These are phyloP conservation scores for Pseudachorutes palmiensis DNA, from an alignment of 1,140 invertebrate genomes.

Conservation along the genomic window DNA sequence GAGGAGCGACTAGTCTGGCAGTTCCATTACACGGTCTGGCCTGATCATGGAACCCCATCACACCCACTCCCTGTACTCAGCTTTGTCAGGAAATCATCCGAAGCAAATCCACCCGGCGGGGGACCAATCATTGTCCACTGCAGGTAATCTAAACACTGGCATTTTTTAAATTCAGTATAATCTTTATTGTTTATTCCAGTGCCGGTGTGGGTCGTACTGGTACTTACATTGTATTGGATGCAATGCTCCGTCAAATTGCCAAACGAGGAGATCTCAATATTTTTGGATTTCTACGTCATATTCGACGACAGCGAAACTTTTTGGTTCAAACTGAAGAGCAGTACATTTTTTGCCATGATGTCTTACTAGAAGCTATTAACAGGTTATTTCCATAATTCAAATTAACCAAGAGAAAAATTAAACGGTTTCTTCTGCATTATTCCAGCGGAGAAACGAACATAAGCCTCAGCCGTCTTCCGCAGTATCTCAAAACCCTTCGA, in stretches of 20 bases:
- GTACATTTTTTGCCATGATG: slow-evolving; percentile 94
- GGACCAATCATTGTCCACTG: slow-evolving; percentile 94
- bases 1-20: slow-evolving; percentile 78
- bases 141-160: slow-evolving; percentile 55
- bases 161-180: background rate
- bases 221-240: slow-evolving; percentile 90
- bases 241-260: slow-evolving; percentile 87
- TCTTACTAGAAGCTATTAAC: slow-evolving; percentile 81
- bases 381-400: slow-evolving; percentile 26
- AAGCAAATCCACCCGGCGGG: slow-evolving; percentile 71
- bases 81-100: slow-evolving; percentile 83
- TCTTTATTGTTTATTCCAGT: slow-evolving; percentile 49
- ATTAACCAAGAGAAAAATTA: no score
- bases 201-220: slow-evolving; percentile 96
- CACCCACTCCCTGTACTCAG: slow-evolving; percentile 89
- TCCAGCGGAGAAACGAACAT: slow-evolving; percentile 77
- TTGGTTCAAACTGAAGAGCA: slow-evolving; percentile 85
- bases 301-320: slow-evolving; percentile 73
- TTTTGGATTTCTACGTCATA: slow-evolving; percentile 84
- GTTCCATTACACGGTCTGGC: slow-evolving; percentile 97
- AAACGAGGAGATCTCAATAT: slow-evolving; percentile 80
- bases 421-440: background rate
- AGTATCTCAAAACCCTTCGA: slow-evolving; percentile 56
- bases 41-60: slow-evolving; percentile 88
- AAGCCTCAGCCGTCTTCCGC: slow-evolving; percentile 52